Conservation (phyloP, 2,797 vertebrate genomes). For the Melanotaenia maccullochi region DNA sequence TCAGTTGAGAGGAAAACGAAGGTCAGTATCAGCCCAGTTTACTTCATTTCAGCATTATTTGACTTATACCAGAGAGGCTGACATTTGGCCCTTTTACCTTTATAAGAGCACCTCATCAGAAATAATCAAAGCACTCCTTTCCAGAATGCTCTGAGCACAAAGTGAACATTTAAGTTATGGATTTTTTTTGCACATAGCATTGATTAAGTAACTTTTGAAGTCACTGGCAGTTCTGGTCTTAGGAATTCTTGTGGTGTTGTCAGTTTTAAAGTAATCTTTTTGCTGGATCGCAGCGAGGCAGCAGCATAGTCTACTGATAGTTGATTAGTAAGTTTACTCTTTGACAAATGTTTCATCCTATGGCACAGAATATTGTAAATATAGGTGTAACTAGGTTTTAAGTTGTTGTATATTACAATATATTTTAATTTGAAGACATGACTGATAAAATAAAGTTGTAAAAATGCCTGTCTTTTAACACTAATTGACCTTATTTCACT, state of each 20-base stretch:
- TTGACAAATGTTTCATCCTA: not conserved
- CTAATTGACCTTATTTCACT: not conserved
- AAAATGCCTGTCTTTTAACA: not conserved
- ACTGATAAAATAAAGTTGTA: not conserved
- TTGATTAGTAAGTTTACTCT: not conserved
- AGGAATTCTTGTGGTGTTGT: not conserved
- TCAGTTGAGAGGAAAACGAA: constrained; percentile 43
- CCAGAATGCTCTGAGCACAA: constrained; percentile 1
- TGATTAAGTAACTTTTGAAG: not conserved
- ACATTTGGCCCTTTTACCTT: constrained; percentile 10
- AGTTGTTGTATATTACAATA: not conserved
- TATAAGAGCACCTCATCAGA: constrained; percentile 22
- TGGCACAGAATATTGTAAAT: not conserved
- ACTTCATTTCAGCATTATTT: constrained; percentile 29
- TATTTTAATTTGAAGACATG: not conserved
- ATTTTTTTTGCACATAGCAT: not conserved
- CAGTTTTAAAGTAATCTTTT: not conserved
- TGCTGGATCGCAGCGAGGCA: too few relatives aligned
- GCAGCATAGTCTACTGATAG: too few relatives aligned
- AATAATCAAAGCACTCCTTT: not conserved
- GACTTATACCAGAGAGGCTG: constrained; percentile 35
- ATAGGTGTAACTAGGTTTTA: not conserved
- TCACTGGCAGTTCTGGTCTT: not conserved
- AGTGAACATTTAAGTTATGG: not conserved
- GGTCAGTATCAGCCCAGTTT: constrained; percentile 43